Base-by-base conservation (phyloP, 1,140 invertebrate species). In the Conopomorpha cramerella region DNA sequence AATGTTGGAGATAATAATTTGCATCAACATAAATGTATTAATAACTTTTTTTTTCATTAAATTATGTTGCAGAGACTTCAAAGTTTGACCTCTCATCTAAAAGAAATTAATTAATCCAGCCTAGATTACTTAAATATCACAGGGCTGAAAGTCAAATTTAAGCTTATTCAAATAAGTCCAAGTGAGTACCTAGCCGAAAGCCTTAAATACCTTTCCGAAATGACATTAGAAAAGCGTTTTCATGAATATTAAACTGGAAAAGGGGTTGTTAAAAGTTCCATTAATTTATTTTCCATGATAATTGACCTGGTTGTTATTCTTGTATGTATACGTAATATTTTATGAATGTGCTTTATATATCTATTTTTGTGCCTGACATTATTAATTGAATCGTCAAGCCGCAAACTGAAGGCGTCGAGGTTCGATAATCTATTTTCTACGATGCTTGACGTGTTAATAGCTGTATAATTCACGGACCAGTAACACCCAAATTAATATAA, bases 191-290 rank as follows among this genome's bases (percentile, higher is more conserved):
- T 17, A 35, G 40, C 17, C 19, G 28, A 40, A 41, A 37, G 38
- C 38, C 34, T 38, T 42, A 42, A 38, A 37, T 45, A 4, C 10
- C 28, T 16, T 35, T 11, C 26, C 29, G 23, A 39, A 43, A 38
- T 31, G 30, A 41, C 33, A 48, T 50, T 50, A 43, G 38, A 39
- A 41, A 44, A 39, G n/a, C 38, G 40, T 34, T 41, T 46, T 38
- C 41, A 49, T 55, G 49, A 55, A 55, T 52, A 55, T 49, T 55
- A 41, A 55, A 44, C 32, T n/a, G 19, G 4, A 29, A 36, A 43
- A 39, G 40, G 36, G 30, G 47, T 54, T 41, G 45, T 54, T 51
- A 51, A 43, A 48, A 51, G 38, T 54, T 54, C 43, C 46, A 45
- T 23, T 10, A 4, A 23, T 23, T 23, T 23, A 10, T 23, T 4